Base-by-base conservation (phyloP, 2,888 invertebrate genomes). In the Lasioglossum oenotherae region DNA sequence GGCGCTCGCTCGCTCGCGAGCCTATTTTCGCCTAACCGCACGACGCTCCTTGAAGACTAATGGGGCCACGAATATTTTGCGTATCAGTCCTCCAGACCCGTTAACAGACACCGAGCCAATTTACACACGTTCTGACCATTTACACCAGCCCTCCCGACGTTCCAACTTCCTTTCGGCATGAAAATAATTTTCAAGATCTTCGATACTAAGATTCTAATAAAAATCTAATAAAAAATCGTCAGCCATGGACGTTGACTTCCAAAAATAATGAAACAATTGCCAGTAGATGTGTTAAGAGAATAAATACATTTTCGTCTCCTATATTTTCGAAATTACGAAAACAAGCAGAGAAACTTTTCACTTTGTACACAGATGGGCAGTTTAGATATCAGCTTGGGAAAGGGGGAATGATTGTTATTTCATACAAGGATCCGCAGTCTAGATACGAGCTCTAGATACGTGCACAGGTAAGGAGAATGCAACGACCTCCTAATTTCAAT, bases 61-160 rank as follows among this genome's bases (percentile, higher is more conserved):
- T 90, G 90, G 88, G 78, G 64, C 80, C 87, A 72, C 75, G 87
- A 85, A 88, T 92, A 91, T 92, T 92, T 93, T 92, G 88, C 89
- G 85, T 49, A 27, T 64, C 46, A 46, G 44, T 38, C 27, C 73
- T 64, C 72, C 16, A 23, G 85, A 88, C 85, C 80, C 82, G 75
- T 41, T n/a, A 5, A 71, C 82, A 74, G 81, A 71, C 71, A 64
- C 67, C 38, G 75, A 76, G 79, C 89, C 87, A 90, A 93, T 92
- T 92, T 93, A 87, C 91, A 81, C 88, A 0, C 57, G 2, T 53
- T 53, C 53, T 23, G 23, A 23, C 53, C 49, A 23, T 53, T 53
- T 23, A 49, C 19, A 6, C 49, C 49, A 79, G 78, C 10, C 53
- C n/a, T 64, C 64, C 49, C 44, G 44, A 44, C 44, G n/a, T 27